Base-by-base conservation (phyloP, 1,140 invertebrate genomes). In the Diabrotica undecimpunctata region DNA sequence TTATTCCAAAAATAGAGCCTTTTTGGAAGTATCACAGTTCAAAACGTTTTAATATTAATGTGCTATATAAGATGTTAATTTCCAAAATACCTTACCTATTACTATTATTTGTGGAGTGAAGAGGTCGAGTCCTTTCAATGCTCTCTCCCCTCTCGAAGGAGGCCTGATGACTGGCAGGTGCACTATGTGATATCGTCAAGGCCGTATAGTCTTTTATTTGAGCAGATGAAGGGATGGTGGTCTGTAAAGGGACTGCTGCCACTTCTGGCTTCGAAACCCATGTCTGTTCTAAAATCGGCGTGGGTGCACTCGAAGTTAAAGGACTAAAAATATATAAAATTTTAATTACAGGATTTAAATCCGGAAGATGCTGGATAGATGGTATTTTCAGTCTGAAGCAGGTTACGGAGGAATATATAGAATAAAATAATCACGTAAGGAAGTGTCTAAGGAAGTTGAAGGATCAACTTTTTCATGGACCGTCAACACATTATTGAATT, bases 301-400 rank as follows among this genome's bases (percentile, higher is more conserved):
- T 81, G 13, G 82, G 80, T 7, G 82, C 83, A 66, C 79, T 81
- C 71, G 81, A 82, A 75, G 83, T 84, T 72, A 84, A 73, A 65
- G 82, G 83, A 65, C 83, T 84, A 72, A 53, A 79, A 81, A 72
- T 1, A 46, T n/a, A n/a, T n/a, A n/a, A n/a, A n/a, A n/a, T n/a
- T n/a, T n/a, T n/a, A n/a, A n/a, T n/a, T n/a, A n/a, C n/a, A n/a
- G n/a, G n/a, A n/a, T n/a, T n/a, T n/a, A n/a, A n/a, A n/a, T n/a
- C n/a, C n/a, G n/a, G n/a, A n/a, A n/a, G n/a, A n/a, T n/a, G n/a
- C n/a, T n/a, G n/a, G n/a, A n/a, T 50, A 8, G n/a, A n/a, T 50
- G n/a, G 46, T 50, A 8, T 50, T 50, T 7, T 7, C 7, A n/a
- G 46, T 50, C n/a, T 7, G n/a, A 50, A 50, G n/a, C 46, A n/a